These are phyloP conservation scores for Apocheima hispidaria DNA, from an alignment of 2,888 invertebrate species.

Conservation along the genomic window DNA sequence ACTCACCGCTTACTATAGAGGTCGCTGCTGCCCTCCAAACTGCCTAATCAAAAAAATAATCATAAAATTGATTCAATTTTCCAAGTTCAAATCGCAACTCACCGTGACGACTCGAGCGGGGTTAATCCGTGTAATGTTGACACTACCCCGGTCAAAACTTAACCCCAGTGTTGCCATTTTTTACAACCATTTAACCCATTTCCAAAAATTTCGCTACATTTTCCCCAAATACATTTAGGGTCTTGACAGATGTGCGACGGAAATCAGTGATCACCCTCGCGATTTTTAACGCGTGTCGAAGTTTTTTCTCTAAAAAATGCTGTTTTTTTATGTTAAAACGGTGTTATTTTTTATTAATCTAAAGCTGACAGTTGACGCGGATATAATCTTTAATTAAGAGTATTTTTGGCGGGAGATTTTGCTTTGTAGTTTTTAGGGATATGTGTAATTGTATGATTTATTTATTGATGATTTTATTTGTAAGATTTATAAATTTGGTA, in stretches of 20 bases:
- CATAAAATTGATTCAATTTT: conserved; percentile 38
- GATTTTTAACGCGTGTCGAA: conserved; percentile 81
- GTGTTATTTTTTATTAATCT: conserved; percentile 65
- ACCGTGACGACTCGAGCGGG: conserved; percentile 54
- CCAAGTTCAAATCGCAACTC: conserved; percentile 56
- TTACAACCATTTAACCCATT: conserved; percentile 82
- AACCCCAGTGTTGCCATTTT: conserved; percentile 75
- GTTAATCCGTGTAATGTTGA: conserved; percentile 67
- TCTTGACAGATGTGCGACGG: conserved; percentile 75
- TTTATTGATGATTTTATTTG: conserved; percentile 61
- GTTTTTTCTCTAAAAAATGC: conserved; percentile 66
- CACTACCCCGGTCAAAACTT: conserved; percentile 50
- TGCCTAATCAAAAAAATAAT: too few species aligned
- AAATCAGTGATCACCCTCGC: conserved; percentile 66
- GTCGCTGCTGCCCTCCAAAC: too few species aligned
- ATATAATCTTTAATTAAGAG: conserved; percentile 85
- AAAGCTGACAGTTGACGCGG: conserved; percentile 86
- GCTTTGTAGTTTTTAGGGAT: conserved; percentile 54
- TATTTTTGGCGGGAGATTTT: conserved; percentile 69
- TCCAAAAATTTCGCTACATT: conserved; percentile 78
- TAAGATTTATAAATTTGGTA: conserved; percentile 13
- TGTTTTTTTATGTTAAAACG: conserved; percentile 62
- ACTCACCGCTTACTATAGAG: too few species aligned
- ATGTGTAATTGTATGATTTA: conserved; percentile 72
- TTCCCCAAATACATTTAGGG: conserved; percentile 59